Percentiles rank a stretch among this genome's conserved stretches.
phyloP scores from a whole-genome alignment of 2,888 invertebrate genomes.

The Hemaris fuciformis region DNA sequence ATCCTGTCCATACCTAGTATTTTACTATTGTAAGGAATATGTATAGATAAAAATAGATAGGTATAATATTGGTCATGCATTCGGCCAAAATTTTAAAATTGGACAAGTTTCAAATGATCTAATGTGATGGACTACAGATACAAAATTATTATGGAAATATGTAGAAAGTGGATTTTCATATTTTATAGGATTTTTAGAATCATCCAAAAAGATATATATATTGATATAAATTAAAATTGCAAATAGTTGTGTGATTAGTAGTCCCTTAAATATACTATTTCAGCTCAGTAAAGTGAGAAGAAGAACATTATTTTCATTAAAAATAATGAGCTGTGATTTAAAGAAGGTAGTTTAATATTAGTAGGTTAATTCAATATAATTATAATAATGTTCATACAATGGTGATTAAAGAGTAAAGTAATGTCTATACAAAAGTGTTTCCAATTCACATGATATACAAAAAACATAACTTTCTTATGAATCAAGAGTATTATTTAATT shows the following conservation, averaged over 20 bases:
- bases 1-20: conserved; percentile 10
- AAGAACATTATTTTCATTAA: neutral
- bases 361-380: neutral
- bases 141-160: neutral
- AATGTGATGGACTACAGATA: neutral
- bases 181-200: neutral
- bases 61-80: neutral
- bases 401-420: neutral
- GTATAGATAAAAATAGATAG: neutral
- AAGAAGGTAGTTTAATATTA: neutral
- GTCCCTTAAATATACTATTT: neutral
- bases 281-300: neutral
- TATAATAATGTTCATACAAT: neutral
- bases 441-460: neutral
- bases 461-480: no score
- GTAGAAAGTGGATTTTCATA: neutral
- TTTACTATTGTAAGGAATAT: neutral
- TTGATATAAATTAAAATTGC: no score
- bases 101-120: conserved; percentile 12
- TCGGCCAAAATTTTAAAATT: conserved; percentile 13
- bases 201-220: neutral
- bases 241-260: neutral
- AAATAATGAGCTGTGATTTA: neutral
- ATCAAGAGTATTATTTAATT: no score
- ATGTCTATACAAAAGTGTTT: neutral